phyloP scores from a whole-genome alignment of 2,888 invertebrate species.

The Molanna angustata region DNA sequence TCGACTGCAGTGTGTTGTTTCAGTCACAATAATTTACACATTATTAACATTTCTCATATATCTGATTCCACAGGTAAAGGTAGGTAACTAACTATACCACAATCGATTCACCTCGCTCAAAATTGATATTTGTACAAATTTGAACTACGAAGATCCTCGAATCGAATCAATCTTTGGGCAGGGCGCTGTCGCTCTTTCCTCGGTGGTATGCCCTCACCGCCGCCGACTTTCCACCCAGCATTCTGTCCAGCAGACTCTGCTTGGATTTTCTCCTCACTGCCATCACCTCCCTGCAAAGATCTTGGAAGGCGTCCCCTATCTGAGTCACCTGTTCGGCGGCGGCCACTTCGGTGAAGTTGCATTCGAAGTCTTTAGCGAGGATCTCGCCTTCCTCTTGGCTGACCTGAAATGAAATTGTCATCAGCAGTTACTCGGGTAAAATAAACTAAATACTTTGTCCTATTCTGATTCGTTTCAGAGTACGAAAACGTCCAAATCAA shows the following conservation, averaged over 20 bases:
- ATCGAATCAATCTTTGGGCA: constrained; percentile 81
- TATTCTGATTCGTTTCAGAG: too few relatives aligned
- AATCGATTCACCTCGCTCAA: too few relatives aligned
- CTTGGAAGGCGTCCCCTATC: constrained; percentile 81
- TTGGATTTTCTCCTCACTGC: constrained; percentile 78
- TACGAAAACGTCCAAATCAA: too few relatives aligned
- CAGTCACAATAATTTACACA: too few relatives aligned
- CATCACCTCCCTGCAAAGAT: constrained; percentile 79
- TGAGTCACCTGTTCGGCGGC: constrained; percentile 86
- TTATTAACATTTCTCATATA: too few relatives aligned
- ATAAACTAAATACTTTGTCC: background rate
- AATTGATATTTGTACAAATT: too few relatives aligned
- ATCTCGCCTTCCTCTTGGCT: constrained; percentile 86
- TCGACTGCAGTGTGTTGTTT: too few relatives aligned
- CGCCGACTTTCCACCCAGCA: constrained; percentile 73
- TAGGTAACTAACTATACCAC: too few relatives aligned
- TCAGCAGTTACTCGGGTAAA: background rate
- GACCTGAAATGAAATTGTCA: constrained; percentile 47
- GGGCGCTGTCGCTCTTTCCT: constrained; percentile 85
- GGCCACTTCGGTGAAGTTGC: constrained; percentile 83
- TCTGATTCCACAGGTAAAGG: too few relatives aligned
- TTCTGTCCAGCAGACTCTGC: constrained; percentile 78
- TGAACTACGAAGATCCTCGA: too few relatives aligned
- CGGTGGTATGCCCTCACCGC: constrained; percentile 71
- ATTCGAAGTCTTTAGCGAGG: constrained; percentile 84